phyloP scores from a whole-genome alignment of 2,888 invertebrate species.

The Epistrophe grossulariae region DNA sequence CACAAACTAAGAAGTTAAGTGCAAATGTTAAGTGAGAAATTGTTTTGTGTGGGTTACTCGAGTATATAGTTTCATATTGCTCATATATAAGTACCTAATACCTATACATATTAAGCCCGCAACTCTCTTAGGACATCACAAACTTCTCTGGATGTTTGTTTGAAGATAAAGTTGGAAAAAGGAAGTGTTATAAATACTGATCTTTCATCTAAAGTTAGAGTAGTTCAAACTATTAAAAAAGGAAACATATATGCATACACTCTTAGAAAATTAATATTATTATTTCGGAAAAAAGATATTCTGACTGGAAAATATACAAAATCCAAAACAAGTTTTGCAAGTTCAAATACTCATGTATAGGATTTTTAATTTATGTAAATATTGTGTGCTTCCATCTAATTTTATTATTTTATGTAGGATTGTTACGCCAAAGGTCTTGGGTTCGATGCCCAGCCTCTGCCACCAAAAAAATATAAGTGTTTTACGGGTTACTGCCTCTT shows the following conservation, averaged over 20 bases:
- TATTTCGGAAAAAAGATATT: background rate
- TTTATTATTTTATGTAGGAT: no score
- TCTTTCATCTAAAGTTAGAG: conserved; percentile 28
- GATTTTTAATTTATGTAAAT: no score
- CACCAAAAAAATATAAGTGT: no score
- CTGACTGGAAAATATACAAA: no score
- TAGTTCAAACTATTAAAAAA: background rate
- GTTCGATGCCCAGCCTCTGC: no score
- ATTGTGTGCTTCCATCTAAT: no score
- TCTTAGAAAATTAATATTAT: background rate
- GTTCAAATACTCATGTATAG: no score
- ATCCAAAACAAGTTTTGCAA: no score
- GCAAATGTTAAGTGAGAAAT: background rate
- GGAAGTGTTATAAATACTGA: conserved; percentile 1
- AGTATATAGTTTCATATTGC: conserved; percentile 1
- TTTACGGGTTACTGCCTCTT: no score
- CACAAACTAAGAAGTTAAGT: background rate
- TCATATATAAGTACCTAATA: no score
- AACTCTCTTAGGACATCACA: conserved; percentile 41
- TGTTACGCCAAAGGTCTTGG: no score
- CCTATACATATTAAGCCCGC: background rate
- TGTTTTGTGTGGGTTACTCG: conserved; percentile 24
- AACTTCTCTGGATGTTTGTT: conserved; percentile 30
- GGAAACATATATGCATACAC: background rate
- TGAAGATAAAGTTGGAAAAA: conserved; percentile 32